Evolutionary conservation across 2,797 vertebrate genomes (phyloP).

Genomic region (Schizopygopsis malacanthus): DNA sequence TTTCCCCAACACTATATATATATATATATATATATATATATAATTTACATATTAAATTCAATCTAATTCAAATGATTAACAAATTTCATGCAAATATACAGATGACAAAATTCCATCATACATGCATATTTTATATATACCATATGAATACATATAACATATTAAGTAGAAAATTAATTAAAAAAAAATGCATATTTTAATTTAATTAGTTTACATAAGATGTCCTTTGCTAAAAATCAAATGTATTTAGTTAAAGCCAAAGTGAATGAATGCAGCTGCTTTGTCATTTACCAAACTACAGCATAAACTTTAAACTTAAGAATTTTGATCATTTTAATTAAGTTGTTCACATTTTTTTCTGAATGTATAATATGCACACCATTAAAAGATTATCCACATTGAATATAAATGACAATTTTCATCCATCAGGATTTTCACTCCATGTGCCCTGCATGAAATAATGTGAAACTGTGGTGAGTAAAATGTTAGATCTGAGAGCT

Average conservation of each 20-base stretch:
- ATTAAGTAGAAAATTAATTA: too few relatives aligned
- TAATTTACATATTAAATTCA: too few relatives aligned
- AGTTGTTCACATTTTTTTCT: background rate
- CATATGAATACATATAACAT: too few relatives aligned
- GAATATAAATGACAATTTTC: background rate
- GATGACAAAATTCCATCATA: too few relatives aligned
- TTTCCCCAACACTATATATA: too few relatives aligned
- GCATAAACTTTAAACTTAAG: background rate
- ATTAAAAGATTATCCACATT: background rate
- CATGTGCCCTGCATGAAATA: background rate
- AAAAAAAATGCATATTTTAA: too few relatives aligned
- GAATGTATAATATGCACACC: background rate
- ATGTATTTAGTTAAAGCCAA: background rate
- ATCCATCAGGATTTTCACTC: background rate
- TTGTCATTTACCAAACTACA: background rate
- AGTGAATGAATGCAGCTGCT: background rate
- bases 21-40: too few relatives aligned
- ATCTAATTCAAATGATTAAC: too few relatives aligned
- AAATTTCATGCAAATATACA: too few relatives aligned
- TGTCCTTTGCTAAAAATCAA: background rate
- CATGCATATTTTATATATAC: too few relatives aligned
- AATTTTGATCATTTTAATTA: background rate
- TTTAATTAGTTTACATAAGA: background rate
- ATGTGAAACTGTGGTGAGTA: conserved; percentile 31
- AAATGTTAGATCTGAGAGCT: conserved; percentile 41